Conservation (phyloP, 2,888 invertebrate genomes). For the Lochmaea crataegi region DNA sequence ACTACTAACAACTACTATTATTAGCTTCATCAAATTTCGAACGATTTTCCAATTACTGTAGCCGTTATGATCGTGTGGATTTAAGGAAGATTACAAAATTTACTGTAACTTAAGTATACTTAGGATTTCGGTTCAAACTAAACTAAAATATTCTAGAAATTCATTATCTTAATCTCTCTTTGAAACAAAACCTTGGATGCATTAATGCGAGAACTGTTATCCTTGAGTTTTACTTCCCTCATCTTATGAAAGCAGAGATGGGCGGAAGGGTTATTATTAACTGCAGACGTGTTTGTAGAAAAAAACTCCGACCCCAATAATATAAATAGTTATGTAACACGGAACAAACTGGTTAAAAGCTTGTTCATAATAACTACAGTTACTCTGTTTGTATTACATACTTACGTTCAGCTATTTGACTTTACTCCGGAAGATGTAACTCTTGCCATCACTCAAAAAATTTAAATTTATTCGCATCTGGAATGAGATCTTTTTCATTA, state of each 20-base stretch:
- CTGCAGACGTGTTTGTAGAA: no score
- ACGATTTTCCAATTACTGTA: neutral
- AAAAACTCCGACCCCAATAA: no score
- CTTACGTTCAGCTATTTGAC: no score
- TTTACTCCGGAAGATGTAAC: no score
- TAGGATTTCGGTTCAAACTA: slow-evolving; percentile 11
- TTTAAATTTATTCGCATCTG: no score
- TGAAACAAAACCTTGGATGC: slow-evolving; percentile 27
- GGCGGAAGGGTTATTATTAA: neutral
- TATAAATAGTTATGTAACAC: no score
- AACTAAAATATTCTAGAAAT: slow-evolving; percentile 25
- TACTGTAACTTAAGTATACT: slow-evolving; percentile 6
- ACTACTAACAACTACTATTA: neutral
- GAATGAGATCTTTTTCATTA: no score
- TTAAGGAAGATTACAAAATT: slow-evolving; percentile 13
- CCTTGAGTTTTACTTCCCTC: slow-evolving; percentile 11
- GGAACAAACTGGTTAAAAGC: no score
- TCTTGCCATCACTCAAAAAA: no score
- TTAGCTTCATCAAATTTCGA: neutral
- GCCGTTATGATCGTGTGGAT: slow-evolving; percentile 10
- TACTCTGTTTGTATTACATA: no score
- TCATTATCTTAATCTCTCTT: slow-evolving; percentile 30
- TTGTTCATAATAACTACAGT: no score
- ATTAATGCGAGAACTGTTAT: slow-evolving; percentile 32
- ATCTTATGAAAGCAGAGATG: neutral